Evolutionary conservation across 2,113 vertebrate species (phyloP).

Genomic region (Rousettus leschenaultii): DNA sequence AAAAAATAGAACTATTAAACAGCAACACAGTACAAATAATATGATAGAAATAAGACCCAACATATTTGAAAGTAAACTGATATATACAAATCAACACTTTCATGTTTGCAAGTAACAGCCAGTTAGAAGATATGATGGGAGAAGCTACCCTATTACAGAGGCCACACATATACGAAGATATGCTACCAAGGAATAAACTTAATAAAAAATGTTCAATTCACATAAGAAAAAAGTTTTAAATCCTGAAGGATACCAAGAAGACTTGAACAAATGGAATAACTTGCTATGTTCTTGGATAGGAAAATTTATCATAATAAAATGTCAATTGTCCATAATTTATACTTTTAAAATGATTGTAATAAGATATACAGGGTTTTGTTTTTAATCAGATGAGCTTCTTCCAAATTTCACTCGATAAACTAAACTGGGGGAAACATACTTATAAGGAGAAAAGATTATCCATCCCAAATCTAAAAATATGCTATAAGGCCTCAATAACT

Average conservation of each 20-base stretch:
- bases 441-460: background rate
- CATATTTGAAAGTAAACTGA: background rate
- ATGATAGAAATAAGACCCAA: background rate
- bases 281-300: background rate
- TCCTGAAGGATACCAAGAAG: background rate
- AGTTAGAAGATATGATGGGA: background rate
- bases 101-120: background rate
- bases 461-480: background rate
- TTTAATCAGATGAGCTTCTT: constrained; percentile 13
- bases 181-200: background rate
- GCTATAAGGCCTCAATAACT: background rate
- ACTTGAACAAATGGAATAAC: background rate
- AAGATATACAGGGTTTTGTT: background rate
- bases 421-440: background rate
- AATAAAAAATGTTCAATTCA: background rate
- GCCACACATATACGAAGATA: background rate
- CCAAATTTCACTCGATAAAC: constrained; percentile 2
- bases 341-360: background rate
- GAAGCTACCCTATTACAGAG: background rate
- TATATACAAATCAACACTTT: background rate
- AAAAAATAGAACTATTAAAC: background rate
- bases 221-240: background rate
- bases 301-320: constrained; percentile 8
- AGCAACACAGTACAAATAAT: background rate
- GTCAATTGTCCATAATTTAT: background rate